phyloP scores from a whole-genome alignment of 2,888 invertebrate genomes.

The Drosophila greeni region DNA sequence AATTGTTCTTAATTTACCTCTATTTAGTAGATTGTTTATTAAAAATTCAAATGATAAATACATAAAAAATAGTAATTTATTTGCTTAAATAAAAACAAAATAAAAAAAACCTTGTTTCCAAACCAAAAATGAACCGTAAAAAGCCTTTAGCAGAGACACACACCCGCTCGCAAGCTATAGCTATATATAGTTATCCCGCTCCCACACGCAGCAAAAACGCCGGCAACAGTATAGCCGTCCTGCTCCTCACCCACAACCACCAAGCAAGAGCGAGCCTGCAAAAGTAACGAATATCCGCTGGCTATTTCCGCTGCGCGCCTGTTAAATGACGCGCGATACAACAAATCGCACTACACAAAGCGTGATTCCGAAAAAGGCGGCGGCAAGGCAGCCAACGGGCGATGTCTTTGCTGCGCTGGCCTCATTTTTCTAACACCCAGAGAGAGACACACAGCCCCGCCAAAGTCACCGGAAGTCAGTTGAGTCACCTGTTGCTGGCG shows the following conservation, averaged over 20 bases:
- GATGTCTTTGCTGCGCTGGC: conserved; percentile 40
- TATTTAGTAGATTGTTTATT: no score
- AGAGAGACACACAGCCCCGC: conserved; percentile 42
- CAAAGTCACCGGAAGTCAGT: conserved; percentile 24
- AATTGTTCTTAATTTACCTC: no score
- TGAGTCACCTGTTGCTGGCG: conserved; percentile 31
- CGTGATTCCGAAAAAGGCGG: conserved; percentile 41
- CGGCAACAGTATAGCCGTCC: conserved; percentile 12
- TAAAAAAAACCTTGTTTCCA: background rate
- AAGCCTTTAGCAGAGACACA: conserved; percentile 9
- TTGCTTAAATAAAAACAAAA: background rate
- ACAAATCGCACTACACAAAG: conserved; percentile 71
- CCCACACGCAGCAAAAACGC: background rate
- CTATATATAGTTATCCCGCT: background rate
- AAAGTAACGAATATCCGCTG: conserved; percentile 42
- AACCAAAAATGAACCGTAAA: background rate
- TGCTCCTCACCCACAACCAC: conserved; percentile 24
- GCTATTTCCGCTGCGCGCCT: conserved; percentile 73
- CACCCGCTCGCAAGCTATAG: background rate
- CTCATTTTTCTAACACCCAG: conserved; percentile 52
- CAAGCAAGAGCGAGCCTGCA: conserved; percentile 12
- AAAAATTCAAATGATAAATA: no score
- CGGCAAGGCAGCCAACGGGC: conserved; percentile 25
- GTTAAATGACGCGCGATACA: conserved; percentile 78
- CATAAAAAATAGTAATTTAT: no score